A percentile compares a stretch with the other conserved stretches of the same genome.
phyloP scores from a whole-genome alignment of 2,797 vertebrate genomes.

The Adelosebastes latens region DNA sequence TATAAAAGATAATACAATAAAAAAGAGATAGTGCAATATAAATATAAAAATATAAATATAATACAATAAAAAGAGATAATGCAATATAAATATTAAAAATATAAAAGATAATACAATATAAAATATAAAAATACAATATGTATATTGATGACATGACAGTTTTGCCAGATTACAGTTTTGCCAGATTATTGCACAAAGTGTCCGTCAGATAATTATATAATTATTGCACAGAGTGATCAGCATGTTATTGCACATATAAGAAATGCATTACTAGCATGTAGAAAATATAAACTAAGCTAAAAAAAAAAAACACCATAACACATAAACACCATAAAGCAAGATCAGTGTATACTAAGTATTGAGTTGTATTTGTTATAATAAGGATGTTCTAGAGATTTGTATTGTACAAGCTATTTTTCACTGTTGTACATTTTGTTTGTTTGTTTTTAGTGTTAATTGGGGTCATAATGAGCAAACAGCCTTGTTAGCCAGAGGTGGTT shows the following conservation, averaged over 20 bases:
- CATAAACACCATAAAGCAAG: background rate
- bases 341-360: background rate
- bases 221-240: too few species aligned
- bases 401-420: background rate
- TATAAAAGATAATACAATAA: too few species aligned
- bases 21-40: too few species aligned
- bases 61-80: too few species aligned
- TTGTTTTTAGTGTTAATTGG: background rate
- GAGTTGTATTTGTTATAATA: background rate
- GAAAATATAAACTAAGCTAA: background rate
- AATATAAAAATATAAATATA: too few species aligned
- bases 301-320: background rate
- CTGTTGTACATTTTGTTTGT: background rate
- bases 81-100: too few species aligned
- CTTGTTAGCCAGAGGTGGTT: background rate
- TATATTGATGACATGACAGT: too few species aligned
- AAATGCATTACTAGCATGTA: background rate
- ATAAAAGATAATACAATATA: too few species aligned
- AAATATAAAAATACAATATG: too few species aligned
- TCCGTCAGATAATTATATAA: too few species aligned
- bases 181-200: too few species aligned
- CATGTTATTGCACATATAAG: background rate
- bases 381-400: background rate
- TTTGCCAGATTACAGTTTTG: too few species aligned
- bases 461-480: conserved; percentile 6